Evolutionary conservation across 2,113 vertebrate genomes (phyloP).

Genomic region (Tenebrosternarchus preto): DNA sequence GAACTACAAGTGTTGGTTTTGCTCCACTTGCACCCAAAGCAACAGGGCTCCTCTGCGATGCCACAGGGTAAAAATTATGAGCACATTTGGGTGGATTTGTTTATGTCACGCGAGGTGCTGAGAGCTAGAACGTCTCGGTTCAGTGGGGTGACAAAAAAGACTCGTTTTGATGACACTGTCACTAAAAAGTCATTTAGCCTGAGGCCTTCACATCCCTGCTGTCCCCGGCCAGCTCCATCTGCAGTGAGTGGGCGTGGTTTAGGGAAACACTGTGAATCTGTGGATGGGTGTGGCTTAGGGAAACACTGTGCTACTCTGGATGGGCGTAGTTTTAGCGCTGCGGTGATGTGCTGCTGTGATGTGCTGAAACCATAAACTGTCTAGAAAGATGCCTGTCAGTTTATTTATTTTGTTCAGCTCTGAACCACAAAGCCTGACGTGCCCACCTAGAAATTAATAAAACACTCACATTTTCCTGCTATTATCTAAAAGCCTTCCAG

Average conservation of each 20-base stretch:
- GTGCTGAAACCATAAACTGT: no score
- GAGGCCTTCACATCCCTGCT: slow-evolving; percentile 41
- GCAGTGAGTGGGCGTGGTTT: slow-evolving; percentile 2
- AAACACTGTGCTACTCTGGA: no score
- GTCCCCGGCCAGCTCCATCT: slow-evolving; percentile 36
- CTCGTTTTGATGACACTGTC: slow-evolving; percentile 47
- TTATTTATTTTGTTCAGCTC: background rate
- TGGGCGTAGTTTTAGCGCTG: no score
- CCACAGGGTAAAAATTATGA: slow-evolving; percentile 52
- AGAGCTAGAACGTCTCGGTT: slow-evolving; percentile 39
- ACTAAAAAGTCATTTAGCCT: slow-evolving; percentile 52
- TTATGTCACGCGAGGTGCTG: slow-evolving; percentile 45
- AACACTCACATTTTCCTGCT: slow-evolving; percentile 9
- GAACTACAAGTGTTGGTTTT: slow-evolving; percentile 38
- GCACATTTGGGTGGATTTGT: slow-evolving; percentile 52
- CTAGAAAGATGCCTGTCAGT: no score
- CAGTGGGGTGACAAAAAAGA: slow-evolving; percentile 33
- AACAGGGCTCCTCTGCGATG: slow-evolving; percentile 32
- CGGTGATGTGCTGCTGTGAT: no score
- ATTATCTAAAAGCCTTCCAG: slow-evolving; percentile 16
- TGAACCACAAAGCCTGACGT: no score
- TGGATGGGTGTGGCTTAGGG: no score
- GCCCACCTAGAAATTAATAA: slow-evolving; percentile 9
- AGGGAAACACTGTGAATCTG: slow-evolving; percentile 16
- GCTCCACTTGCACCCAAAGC: slow-evolving; percentile 28